Evolutionary conservation across 2,797 vertebrate species (phyloP).

Genomic region (Notolepis coatsorum): DNA sequence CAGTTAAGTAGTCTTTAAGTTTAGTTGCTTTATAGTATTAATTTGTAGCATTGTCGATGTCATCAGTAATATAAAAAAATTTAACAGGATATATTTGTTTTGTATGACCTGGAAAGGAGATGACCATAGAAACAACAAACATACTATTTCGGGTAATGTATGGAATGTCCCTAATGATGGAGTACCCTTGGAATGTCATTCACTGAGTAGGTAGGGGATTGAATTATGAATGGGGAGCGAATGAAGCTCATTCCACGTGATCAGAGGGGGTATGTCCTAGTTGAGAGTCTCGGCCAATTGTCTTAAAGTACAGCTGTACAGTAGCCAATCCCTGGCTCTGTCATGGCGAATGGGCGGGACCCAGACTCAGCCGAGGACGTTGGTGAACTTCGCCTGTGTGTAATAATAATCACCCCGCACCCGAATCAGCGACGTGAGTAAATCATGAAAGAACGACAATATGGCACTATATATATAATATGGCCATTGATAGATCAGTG

Average conservation of each 20-base stretch:
- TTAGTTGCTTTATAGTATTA: too few relatives aligned
- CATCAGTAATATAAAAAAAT: too few relatives aligned
- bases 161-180: too few relatives aligned
- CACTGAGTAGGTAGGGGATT: slow-evolving; percentile 41
- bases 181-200: slow-evolving; percentile 77
- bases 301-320: accelerated
- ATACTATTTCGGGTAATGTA: too few relatives aligned
- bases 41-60: too few relatives aligned
- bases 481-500: accelerated
- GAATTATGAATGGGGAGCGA: slow-evolving; percentile 44
- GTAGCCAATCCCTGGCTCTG: slow-evolving; percentile 57
- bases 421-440: slow-evolving; percentile 62
- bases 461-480: neutral
- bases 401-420: slow-evolving; percentile 54
- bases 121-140: too few relatives aligned
- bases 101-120: too few relatives aligned
- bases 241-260: slow-evolving; percentile 40
- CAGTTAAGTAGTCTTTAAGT: too few relatives aligned
- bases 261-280: neutral
- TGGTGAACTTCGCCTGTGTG: slow-evolving; percentile 75
- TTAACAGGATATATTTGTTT: too few relatives aligned
- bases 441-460: neutral
- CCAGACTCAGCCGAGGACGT: slow-evolving; percentile 61
- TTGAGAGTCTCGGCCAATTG: slow-evolving; percentile 56
- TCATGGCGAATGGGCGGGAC: slow-evolving; percentile 54